Conservation (phyloP, 2,888 invertebrate genomes). For the Epinotia demarniana region DNA sequence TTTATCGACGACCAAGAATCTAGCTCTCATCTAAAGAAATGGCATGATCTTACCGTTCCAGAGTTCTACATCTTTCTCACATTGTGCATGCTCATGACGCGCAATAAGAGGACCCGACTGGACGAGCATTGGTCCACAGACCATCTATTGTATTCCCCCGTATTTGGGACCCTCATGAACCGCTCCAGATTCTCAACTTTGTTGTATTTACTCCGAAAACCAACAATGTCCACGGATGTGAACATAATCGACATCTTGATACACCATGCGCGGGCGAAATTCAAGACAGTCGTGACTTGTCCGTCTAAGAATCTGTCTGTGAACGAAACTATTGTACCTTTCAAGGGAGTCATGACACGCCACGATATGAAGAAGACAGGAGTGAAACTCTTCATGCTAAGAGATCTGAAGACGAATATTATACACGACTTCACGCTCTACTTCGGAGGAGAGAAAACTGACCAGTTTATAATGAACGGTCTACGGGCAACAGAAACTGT, state of each 20-base stretch:
- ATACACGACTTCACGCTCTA: conserved; percentile 37
- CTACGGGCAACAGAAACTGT: conserved; percentile 29
- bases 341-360: conserved; percentile 25
- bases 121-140: conserved; percentile 45
- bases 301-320: conserved; percentile 30
- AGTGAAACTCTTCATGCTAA: conserved; percentile 31
- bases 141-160: conserved; percentile 35
- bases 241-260: conserved; percentile 36
- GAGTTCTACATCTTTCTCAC: conserved; percentile 44
- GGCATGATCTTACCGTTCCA: conserved; percentile 36
- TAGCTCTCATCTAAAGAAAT: conserved; percentile 65
- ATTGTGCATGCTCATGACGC: conserved; percentile 42
- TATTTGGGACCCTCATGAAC: conserved; percentile 35
- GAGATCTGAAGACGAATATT: conserved; percentile 36
- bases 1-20: conserved; percentile 55
- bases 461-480: conserved; percentile 30
- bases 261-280: conserved; percentile 38
- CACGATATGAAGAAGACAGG: conserved; percentile 37
- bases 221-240: conserved; percentile 28
- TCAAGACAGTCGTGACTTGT: conserved; percentile 27
- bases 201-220: conserved; percentile 25
- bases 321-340: conserved; percentile 38
- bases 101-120: conserved; percentile 29
- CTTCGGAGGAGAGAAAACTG: conserved; percentile 33
- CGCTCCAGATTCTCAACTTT: conserved; percentile 32